phyloP scores from a whole-genome alignment of 2,888 invertebrate species.

The Pyralis farinalis region DNA sequence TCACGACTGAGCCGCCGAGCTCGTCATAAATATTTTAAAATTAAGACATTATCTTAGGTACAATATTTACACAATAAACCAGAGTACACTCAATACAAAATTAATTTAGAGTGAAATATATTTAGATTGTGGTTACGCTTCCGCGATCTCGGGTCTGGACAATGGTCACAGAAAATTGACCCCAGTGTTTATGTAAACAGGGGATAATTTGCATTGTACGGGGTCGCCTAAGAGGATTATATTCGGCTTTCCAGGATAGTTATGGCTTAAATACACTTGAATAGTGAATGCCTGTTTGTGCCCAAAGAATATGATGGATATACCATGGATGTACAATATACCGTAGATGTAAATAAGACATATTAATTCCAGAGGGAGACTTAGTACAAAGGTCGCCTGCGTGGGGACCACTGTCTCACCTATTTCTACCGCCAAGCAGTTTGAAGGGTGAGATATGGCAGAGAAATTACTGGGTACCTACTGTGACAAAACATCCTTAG shows the following conservation, averaged over 20 bases:
- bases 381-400: no score
- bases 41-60: no score
- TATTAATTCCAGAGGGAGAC: no score
- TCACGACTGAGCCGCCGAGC: no score
- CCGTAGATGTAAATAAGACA: no score
- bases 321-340: no score
- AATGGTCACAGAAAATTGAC: neutral
- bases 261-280: constrained; percentile 6
- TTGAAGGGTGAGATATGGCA: no score
- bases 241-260: constrained; percentile 4
- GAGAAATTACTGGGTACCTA: no score
- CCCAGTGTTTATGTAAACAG: neutral
- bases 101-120: constrained; percentile 10
- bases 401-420: no score
- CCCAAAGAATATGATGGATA: neutral
- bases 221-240: constrained; percentile 7
- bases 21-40: no score
- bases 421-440: no score
- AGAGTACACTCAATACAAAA: constrained; percentile 4
- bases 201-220: constrained; percentile 2
- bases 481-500: no score
- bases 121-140: constrained; percentile 7
- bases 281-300: constrained; percentile 5
- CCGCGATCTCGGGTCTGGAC: constrained; percentile 1
- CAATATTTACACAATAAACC: neutral